Conservation (phyloP, 2,113 vertebrate species). For the Octodon degus region DNA sequence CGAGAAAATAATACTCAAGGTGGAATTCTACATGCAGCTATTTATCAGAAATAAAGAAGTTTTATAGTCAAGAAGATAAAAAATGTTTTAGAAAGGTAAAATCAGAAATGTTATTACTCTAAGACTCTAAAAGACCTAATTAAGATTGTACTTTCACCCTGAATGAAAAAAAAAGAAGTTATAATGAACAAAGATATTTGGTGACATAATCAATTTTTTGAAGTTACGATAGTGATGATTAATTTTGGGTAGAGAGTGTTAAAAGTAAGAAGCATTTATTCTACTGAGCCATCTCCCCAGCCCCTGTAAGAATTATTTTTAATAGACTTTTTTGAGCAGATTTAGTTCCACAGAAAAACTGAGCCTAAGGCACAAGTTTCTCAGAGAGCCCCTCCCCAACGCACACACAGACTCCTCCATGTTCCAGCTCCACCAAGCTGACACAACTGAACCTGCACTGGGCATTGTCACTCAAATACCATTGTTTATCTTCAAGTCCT, state of each 20-base stretch:
- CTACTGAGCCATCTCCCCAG: too few species aligned
- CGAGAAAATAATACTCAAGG: not conserved
- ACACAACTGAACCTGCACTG: not conserved
- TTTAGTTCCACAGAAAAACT: not conserved
- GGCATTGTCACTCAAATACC: not conserved
- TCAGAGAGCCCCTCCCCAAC: not conserved
- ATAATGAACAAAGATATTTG: not conserved
- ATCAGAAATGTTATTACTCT: not conserved
- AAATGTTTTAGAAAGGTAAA: slow-evolving; percentile 14
- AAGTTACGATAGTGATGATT: not conserved
- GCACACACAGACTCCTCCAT: not conserved
- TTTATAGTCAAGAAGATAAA: slow-evolving; percentile 22
- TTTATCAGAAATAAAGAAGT: slow-evolving; percentile 1
- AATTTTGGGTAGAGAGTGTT: not conserved
- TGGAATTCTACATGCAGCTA: not conserved
- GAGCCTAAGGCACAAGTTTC: not conserved
- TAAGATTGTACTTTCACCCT: not conserved
- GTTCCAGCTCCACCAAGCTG: not conserved
- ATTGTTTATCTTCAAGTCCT: not conserved
- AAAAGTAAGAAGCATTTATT: not conserved
- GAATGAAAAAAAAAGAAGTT: not conserved
- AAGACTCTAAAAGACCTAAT: not conserved
- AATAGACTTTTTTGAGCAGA: not conserved
- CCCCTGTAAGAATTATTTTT: not conserved
- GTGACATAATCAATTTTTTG: not conserved